A percentile compares a stretch with the other conserved stretches of the same genome.
Evolutionary conservation across 2,888 invertebrate genomes (phyloP).

Genomic region (Hyles lineata): DNA sequence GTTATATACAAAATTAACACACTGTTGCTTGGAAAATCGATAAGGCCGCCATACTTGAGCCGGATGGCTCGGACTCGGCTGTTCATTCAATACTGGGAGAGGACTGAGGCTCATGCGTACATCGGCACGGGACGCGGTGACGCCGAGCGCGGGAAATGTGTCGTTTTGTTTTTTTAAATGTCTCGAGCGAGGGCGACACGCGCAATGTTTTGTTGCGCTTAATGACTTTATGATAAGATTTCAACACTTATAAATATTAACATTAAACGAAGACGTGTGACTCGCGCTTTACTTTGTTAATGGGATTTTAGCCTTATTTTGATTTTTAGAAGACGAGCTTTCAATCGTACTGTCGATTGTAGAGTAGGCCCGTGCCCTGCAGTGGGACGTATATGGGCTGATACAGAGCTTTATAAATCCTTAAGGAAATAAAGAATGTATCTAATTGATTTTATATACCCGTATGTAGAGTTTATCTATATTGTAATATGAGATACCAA

Average conservation of each 20-base stretch:
- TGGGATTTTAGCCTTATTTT: background rate
- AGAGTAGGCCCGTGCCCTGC: no score
- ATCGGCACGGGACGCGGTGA: constrained; percentile 50
- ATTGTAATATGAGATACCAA: no score
- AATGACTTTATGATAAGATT: constrained; percentile 23
- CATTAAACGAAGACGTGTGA: background rate
- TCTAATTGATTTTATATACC: no score
- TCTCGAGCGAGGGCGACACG: constrained; percentile 15
- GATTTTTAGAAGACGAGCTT: background rate
- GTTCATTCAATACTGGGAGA: constrained; percentile 74
- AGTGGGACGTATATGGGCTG: no score
- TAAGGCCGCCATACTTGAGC: constrained; percentile 64
- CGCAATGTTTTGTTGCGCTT: background rate
- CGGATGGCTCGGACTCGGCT: constrained; percentile 58
- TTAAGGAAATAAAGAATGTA: no score
- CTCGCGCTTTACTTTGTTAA: background rate
- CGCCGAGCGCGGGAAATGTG: constrained; percentile 74
- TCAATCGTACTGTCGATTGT: no score
- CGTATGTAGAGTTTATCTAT: no score
- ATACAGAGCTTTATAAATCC: no score
- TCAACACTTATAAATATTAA: constrained; percentile 16
- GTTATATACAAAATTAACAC: constrained; percentile 63
- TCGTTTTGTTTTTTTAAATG: constrained; percentile 63
- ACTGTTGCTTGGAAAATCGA: constrained; percentile 74
- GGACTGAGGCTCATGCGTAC: constrained; percentile 70